phyloP scores from a whole-genome alignment of 1,140 invertebrate species.

The Chelonus insularis region DNA sequence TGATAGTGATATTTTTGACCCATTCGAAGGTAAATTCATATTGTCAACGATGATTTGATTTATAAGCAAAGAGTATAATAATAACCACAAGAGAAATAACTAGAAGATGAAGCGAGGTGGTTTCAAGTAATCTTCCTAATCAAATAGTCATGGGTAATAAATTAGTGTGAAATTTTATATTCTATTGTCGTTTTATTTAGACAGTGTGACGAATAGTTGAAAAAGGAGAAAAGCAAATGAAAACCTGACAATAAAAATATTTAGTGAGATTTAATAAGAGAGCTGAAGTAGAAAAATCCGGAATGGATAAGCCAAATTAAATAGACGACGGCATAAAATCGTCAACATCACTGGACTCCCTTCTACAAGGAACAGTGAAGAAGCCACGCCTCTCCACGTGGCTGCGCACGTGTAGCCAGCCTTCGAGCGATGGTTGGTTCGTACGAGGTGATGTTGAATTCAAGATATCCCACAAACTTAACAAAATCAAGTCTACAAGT shows the following conservation, averaged over 20 bases:
- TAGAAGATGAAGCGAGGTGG: no score
- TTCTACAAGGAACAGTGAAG: constrained; percentile 39
- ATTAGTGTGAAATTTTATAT: not conserved
- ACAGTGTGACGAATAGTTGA: constrained; percentile 18
- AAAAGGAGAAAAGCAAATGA: not conserved
- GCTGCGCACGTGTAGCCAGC: constrained; percentile 42
- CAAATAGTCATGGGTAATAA: constrained; percentile 18
- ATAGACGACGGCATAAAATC: not conserved
- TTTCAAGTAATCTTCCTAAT: constrained; percentile 7
- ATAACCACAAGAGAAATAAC: no score
- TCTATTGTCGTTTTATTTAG: not conserved
- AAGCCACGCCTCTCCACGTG: constrained; percentile 54
- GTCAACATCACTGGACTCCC: constrained; percentile 32
- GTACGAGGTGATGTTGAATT: not conserved
- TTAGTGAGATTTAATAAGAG: no score
- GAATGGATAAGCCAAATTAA: not conserved
- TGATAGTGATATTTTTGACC: no score
- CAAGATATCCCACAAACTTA: not conserved
- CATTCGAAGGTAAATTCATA: no score
- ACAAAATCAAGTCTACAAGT: no score
- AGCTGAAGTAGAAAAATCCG: not conserved
- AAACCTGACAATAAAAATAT: not conserved
- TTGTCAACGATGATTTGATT: no score
- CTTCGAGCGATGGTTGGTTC: constrained; percentile 18
- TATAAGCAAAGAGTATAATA: no score